These are phyloP conservation scores for Ischnus inquisitorius DNA, from an alignment of 2,888 invertebrate genomes.

Conservation along the genomic window DNA sequence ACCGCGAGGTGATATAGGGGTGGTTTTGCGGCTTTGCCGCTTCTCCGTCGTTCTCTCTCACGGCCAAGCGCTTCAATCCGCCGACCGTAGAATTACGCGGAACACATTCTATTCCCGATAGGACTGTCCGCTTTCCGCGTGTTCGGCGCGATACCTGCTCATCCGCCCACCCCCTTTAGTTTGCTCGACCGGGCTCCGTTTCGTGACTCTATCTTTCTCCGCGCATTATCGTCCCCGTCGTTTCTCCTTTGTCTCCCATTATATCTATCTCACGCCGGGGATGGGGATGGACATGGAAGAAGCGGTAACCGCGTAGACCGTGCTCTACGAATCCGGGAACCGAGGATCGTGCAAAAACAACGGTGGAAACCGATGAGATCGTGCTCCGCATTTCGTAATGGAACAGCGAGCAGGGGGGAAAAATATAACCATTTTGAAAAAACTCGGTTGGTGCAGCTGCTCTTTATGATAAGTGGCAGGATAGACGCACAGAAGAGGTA, in stretches of 20 bases:
- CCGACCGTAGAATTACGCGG: conserved; percentile 48
- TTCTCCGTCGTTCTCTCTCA: conserved; percentile 30
- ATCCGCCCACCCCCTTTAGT: conserved; percentile 8
- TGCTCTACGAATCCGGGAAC: background rate
- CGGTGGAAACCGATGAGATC: conserved; percentile 3
- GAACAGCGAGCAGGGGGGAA: background rate
- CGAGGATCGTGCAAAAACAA: conserved; percentile 32
- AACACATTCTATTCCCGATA: conserved; percentile 64
- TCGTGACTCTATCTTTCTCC: conserved; percentile 4
- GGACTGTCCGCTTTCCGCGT: conserved; percentile 49
- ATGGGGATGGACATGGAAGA: conserved; percentile 28
- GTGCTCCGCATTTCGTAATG: conserved; percentile 42
- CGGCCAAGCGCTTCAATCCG: conserved; percentile 16
- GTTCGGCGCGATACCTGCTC: conserved; percentile 8
- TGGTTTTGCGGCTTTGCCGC: conserved; percentile 76
- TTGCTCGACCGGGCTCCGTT: conserved; percentile 30
- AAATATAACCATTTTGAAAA: conserved; percentile 11
- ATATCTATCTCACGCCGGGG: background rate
- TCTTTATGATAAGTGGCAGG: no score
- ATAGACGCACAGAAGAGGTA: no score
- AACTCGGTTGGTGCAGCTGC: no score
- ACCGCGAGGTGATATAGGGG: conserved; percentile 77
- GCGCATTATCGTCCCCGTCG: background rate
- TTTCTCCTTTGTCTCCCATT: background rate
- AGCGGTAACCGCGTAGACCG: conserved; percentile 33